Evolutionary conservation across 2,113 vertebrate species (phyloP).

Genomic region (Poeciliopsis prolifica): DNA sequence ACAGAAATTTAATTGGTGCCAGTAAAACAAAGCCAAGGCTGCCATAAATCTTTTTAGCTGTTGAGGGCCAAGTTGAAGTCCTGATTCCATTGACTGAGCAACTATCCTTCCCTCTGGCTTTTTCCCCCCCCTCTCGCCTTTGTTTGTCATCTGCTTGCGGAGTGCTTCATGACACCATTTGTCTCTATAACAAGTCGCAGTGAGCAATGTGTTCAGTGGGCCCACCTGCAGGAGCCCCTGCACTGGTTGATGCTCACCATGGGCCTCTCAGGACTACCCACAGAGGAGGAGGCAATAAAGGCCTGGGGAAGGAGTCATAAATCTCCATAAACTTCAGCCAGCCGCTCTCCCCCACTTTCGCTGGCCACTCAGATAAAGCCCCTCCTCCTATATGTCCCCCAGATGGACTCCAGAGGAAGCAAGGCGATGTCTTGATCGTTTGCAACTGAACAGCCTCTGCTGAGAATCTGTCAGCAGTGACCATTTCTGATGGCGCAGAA

Average conservation of each 20-base stretch:
- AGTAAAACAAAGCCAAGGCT: slow-evolving; percentile 46
- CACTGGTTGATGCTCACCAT: slow-evolving; percentile 54
- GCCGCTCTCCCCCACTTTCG: slow-evolving; percentile 63
- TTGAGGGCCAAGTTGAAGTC: slow-evolving; percentile 78
- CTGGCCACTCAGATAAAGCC: slow-evolving; percentile 70
- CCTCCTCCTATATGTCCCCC: slow-evolving; percentile 52
- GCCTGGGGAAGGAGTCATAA: slow-evolving; percentile 77
- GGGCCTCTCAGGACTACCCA: slow-evolving; percentile 75
- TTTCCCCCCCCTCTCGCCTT: slow-evolving; percentile 32
- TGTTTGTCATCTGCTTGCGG: slow-evolving; percentile 66
- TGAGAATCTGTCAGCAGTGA: slow-evolving; percentile 20
- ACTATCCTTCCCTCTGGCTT: slow-evolving; percentile 45
- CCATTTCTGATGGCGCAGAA: slow-evolving; percentile 14
- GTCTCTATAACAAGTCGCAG: slow-evolving; percentile 79
- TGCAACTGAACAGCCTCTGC: slow-evolving; percentile 32
- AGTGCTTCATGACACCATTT: slow-evolving; percentile 72
- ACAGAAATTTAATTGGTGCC: slow-evolving; percentile 42
- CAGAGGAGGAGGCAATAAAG: slow-evolving; percentile 81
- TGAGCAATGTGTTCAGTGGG: slow-evolving; percentile 62
- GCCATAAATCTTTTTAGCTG: slow-evolving; percentile 39
- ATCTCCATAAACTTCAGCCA: slow-evolving; percentile 85
- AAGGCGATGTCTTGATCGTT: slow-evolving; percentile 25
- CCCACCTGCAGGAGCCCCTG: slow-evolving; percentile 78
- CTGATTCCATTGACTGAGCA: slow-evolving; percentile 40
- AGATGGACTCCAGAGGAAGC: slow-evolving; percentile 39